Base-by-base conservation (phyloP, 2,113 vertebrate genomes). In the Choloepus hoffmanni region DNA sequence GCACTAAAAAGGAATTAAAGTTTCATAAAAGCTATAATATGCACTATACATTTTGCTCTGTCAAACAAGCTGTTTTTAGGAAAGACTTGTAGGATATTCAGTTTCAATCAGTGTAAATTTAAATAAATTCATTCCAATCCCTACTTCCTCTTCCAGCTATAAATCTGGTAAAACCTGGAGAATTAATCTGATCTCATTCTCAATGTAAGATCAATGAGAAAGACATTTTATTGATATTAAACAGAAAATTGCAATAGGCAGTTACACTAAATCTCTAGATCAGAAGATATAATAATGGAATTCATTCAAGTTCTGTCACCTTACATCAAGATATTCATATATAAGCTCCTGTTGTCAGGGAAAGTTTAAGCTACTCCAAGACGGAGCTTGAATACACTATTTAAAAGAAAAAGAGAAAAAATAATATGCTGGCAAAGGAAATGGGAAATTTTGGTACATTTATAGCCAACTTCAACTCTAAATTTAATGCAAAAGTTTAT, bases 21-120 rank as follows among this genome's bases (percentile, higher is more conserved):
- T 95, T 96, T 96, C 87, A 98, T 96, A 92, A 91, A 79, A 94
- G 8, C 79, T 92, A 60, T 92, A 94, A 96, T 83, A 76, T 15
- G 36, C 19, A 45, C 72, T 76, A 58, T 94, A 36, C 76, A 83
- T 96, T 92, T 89, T 92, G 92, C 60, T 94, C 77, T 85, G 90
- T 83, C 94, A 90, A 78, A 94, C 16, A 89, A 89, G 50, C 85
- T 95, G 87, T 36, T 95, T 95, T 95, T 24, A 90, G 62, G 30
- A 58, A 90, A 95, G 77, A 85, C 86, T 88, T 82, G 9, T 21
- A 65, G 48, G 62, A 67, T 65, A 73, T 63, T 88, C 10, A 0
- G 48, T 74, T 95, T 94, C 81, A 85, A 95, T 93, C 79, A 65
- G 72, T 36, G 58, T 30, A 90, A 79, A 96, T 95, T 97, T 96